Conservation (phyloP, 2,888 invertebrate genomes). For the Diadegma fenestrale region DNA sequence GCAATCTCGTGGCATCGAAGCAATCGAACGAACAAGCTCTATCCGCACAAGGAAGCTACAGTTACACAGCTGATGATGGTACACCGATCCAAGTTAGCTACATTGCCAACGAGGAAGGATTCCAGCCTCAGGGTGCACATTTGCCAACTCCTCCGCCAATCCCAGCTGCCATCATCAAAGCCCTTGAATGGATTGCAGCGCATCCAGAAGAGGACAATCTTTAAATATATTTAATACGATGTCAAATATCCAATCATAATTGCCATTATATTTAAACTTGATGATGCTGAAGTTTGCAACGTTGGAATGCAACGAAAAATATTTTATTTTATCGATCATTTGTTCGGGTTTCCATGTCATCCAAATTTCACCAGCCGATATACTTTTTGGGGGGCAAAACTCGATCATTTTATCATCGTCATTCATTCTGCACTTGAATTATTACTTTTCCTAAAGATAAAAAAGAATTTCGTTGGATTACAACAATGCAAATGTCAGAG, state of each 20-base stretch:
- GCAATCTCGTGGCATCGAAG: constrained; percentile 41
- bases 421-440: no score
- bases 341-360: no score
- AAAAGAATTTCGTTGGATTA: no score
- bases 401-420: no score
- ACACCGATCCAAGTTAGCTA: constrained; percentile 77
- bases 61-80: constrained; percentile 80
- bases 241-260: not conserved
- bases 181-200: constrained; percentile 78
- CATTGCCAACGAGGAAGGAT: constrained; percentile 81
- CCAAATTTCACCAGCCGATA: no score
- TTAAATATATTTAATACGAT: constrained; percentile 23
- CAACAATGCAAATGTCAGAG: no score
- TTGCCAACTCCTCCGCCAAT: constrained; percentile 80
- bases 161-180: constrained; percentile 78
- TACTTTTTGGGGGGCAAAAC: no score
- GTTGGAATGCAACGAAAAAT: no score
- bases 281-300: no score
- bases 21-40: constrained; percentile 55
- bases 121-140: constrained; percentile 79
- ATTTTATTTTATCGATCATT: no score
- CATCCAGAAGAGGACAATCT: constrained; percentile 73
- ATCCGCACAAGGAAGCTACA: constrained; percentile 77
- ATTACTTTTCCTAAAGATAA: no score
- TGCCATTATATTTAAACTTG: constrained; percentile 5